Base-by-base conservation (phyloP, 2,888 invertebrate genomes). In the Machimus atricapillus region DNA sequence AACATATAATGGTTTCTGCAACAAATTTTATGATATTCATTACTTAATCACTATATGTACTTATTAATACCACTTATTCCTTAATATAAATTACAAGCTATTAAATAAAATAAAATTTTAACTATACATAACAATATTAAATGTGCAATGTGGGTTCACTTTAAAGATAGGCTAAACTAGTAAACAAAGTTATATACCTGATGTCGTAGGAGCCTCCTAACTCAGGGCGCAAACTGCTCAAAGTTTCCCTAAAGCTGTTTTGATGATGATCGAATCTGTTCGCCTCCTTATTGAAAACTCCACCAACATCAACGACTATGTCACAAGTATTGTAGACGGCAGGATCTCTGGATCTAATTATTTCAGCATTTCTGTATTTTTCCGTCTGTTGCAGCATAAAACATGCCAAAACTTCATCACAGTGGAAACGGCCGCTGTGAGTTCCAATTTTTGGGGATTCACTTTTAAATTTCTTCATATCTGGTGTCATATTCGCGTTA, bases 221-320 rank as follows among this genome's bases (percentile, higher is more conserved):
- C 87, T 95, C 95, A 0, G 96, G 95, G 7, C 93, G 92, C 16
- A 97, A 90, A 0, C 94, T 93, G 88, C 95, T 95, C 66, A 97
- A 92, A 0, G 96, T 95, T 77, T 95, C 94, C 73, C 93, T 93
- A 90, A 97, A 97, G 23, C 94, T 94, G 87, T 95, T 94, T 93
- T 99, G 99, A 92, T 99, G 99, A 92, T 99, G 99, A 92, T 99
- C 99, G 92, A 96, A 99, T 88, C 96, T 94, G 88, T 96, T 94
- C 87, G 91, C 95, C 0, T 93, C 93, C 86, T 96, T 96, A 92
- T 98, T 95, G 92, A 96, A 99, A 19, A 94, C 94, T 0, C 95
- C 96, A 3, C 99, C 99, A 5, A 99, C 98, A 93, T 99, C 99
- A 0, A 99, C 96, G 0, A 99, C 97, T 89, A 99, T 95, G 91